A percentile compares a stretch with the other conserved stretches of the same genome.
Conservation (phyloP, 2,888 invertebrate species). For the Cotesia congregata region DNA sequence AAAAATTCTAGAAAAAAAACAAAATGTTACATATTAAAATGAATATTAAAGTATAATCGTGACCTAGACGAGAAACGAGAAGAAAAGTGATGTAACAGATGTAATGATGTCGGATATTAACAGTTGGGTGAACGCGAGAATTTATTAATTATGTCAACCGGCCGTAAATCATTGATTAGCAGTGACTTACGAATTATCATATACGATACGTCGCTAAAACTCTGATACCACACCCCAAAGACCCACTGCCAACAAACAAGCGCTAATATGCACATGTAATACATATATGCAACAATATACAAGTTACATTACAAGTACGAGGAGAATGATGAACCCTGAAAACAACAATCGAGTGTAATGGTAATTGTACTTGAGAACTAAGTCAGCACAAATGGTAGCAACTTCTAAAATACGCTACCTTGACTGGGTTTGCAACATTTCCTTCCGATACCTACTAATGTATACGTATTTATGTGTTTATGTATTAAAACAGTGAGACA, state of each 20-base stretch:
- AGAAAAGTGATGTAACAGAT: not conserved
- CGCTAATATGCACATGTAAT: too few relatives aligned
- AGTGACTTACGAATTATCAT: not conserved
- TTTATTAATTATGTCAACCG: not conserved
- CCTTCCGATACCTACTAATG: not conserved
- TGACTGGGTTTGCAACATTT: not conserved
- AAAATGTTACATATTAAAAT: too few relatives aligned
- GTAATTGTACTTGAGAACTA: not conserved
- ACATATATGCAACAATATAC: too few relatives aligned
- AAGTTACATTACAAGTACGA: not conserved
- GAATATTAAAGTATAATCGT: too few relatives aligned
- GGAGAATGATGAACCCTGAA: not conserved
- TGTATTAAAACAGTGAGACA: not conserved
- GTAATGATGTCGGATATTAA: not conserved
- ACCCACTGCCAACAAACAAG: too few relatives aligned
- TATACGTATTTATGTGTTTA: not conserved
- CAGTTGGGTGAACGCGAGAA: not conserved
- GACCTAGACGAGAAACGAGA: not conserved
- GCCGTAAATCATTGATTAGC: not conserved
- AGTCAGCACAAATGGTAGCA: not conserved
- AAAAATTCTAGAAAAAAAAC: too few relatives aligned
- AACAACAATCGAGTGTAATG: not conserved
- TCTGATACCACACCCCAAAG: not conserved
- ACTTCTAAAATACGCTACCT: not conserved
- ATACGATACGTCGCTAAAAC: not conserved